A percentile compares a stretch with the other conserved stretches of the same genome.
phyloP scores from a whole-genome alignment of 2,113 vertebrate species.

The Cheilinus undulatus region DNA sequence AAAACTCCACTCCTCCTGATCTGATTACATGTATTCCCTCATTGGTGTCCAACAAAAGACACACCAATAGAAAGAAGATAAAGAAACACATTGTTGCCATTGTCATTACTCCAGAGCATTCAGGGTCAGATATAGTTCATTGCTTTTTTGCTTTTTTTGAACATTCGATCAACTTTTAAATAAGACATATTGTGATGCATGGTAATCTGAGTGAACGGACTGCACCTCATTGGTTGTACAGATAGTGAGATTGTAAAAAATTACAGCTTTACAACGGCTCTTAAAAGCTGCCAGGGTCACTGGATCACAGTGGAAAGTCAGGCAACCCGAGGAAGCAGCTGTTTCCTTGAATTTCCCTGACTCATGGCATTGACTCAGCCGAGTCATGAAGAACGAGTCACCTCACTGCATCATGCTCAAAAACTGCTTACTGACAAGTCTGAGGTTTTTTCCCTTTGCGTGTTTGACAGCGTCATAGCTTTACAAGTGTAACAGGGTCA shows the following conservation, averaged over 20 bases:
- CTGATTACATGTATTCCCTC: constrained; percentile 51
- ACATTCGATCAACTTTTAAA: not conserved
- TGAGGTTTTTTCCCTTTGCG: constrained; percentile 1
- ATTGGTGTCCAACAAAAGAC: not conserved
- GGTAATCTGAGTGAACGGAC: not conserved
- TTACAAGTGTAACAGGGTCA: no score
- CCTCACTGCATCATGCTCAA: constrained; percentile 17
- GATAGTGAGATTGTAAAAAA: not conserved
- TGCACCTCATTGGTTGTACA: not conserved
- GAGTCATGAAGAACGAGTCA: constrained; percentile 58
- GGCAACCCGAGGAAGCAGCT: constrained; percentile 65
- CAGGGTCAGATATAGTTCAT: constrained; percentile 3
- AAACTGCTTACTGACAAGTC: constrained; percentile 35
- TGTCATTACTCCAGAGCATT: constrained; percentile 20
- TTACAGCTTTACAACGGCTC: not conserved
- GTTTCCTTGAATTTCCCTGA: constrained; percentile 61
- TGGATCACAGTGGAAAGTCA: constrained; percentile 7
- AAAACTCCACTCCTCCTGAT: constrained; percentile 21
- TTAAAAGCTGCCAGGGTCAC: not conserved
- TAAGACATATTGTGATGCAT: not conserved
- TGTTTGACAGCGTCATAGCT: constrained; percentile 12
- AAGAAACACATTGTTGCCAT: no score
- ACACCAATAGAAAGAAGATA: no score
- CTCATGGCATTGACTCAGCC: constrained; percentile 46
- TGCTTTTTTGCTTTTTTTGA: not conserved